Evolutionary conservation across 2,888 invertebrate genomes (phyloP).

Genomic region (Epistrophella euchroma): DNA sequence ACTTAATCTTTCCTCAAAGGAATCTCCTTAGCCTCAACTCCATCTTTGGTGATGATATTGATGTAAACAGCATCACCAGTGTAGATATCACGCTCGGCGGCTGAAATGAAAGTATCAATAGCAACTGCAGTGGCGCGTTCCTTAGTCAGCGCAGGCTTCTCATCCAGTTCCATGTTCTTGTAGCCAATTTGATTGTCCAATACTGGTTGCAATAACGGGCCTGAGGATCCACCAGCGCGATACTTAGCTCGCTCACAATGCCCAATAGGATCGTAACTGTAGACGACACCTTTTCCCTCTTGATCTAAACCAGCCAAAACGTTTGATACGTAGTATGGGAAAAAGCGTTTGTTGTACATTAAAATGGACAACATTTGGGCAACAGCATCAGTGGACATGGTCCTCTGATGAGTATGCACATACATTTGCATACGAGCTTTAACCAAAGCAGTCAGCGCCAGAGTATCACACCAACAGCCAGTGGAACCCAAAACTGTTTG

Average conservation of each 20-base stretch:
- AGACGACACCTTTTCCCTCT: conserved; percentile 97
- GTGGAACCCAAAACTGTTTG: conserved; percentile 96
- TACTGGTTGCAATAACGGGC: conserved; percentile 95
- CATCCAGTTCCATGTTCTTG: conserved; percentile 89
- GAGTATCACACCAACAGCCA: conserved; percentile 99
- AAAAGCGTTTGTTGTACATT: conserved; percentile 98
- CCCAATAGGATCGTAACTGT: conserved; percentile 98
- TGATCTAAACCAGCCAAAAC: conserved; percentile 96
- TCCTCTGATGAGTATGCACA: conserved; percentile 95
- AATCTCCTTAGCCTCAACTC: conserved; percentile 89
- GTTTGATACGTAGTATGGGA: conserved; percentile 98
- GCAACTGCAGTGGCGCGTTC: conserved; percentile 94
- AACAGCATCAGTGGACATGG: conserved; percentile 95
- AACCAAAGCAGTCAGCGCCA: conserved; percentile 93
- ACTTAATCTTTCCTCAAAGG: conserved; percentile 94
- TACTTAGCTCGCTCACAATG: conserved; percentile 94
- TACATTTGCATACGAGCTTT: conserved; percentile 97
- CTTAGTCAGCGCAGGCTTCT: conserved; percentile 87
- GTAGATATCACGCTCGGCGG: conserved; percentile 98
- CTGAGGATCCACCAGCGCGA: conserved; percentile 96
- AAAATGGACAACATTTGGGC: conserved; percentile 98
- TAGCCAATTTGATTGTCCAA: conserved; percentile 98
- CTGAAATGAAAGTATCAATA: conserved; percentile 98
- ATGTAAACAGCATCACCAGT: conserved; percentile 96
- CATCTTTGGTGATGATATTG: conserved; percentile 94